Base-by-base conservation (phyloP, 2,797 vertebrate species). In the Salmo trutta region DNA sequence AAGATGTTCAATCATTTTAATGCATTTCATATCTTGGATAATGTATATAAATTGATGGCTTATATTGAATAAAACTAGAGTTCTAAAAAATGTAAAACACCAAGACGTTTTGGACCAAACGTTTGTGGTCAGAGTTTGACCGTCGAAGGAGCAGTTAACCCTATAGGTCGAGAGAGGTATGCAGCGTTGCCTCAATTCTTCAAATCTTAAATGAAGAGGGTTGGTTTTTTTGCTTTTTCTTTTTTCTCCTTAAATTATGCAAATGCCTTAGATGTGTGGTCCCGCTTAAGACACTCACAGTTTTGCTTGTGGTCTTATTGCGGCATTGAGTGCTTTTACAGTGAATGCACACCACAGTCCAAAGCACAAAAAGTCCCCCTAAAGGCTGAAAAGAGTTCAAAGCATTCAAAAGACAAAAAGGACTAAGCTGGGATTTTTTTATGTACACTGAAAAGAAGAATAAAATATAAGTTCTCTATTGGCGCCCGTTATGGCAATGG, bases 361-460 rank as follows among this genome's bases (percentile, higher is more conserved):
- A 95, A 91, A 95, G 96, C 97, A 96, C 96, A 97, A 96, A 97
- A 97, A 97, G 95, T 96, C 94, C 95, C 94, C 95, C 96, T 96
- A 97, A 96, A 96, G 95, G 95, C 96, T 96, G 96, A 97, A 99
- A 98, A 95, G 96, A 96, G 97, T 99, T 99, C 97, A 99, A 99
- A 99, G 97, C 95, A 94, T 96, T 96, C 89, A 97, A 96, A 97
- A 97, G 96, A 99, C 97, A 98, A 99, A 98, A 97, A 97, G 94
- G 95, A 95, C 96, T 99, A 98, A 99, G 97, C 96, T 98, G 96
- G 96, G 96, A 96, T 97, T 98, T 97, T 96, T 97, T 97, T 97
- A 97, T 97, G 96, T 98, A 98, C 96, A 97, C 96, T 99, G 97
- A 99, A 99, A 97, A 97, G 97, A 97, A 97, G 96, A 97, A 97